Percentiles rank a stretch among this genome's conserved stretches.
Evolutionary conservation across 2,797 vertebrate species (phyloP).

Genomic region (Hybognathus amarus): DNA sequence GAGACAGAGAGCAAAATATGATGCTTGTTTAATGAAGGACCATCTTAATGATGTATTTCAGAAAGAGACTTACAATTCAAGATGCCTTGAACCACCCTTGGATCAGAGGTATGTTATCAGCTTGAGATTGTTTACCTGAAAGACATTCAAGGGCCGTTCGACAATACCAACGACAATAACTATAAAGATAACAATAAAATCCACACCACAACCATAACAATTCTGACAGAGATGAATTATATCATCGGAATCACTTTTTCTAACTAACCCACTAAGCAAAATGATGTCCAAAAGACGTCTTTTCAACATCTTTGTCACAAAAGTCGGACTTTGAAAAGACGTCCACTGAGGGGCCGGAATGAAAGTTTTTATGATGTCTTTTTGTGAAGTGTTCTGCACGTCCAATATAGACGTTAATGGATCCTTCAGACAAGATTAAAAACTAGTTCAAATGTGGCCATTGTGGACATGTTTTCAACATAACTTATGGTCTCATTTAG

Average conservation of each 20-base stretch:
- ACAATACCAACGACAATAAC: background rate
- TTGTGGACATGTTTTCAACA: too few species aligned
- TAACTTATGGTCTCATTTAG: too few species aligned
- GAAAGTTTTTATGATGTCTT: too few species aligned
- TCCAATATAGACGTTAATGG: too few species aligned
- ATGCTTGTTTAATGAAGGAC: background rate
- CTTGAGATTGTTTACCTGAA: background rate
- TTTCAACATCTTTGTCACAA: too few species aligned
- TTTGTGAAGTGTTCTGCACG: too few species aligned
- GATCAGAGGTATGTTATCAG: slow-evolving; percentile 86
- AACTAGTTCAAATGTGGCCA: too few species aligned
- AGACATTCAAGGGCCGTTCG: background rate
- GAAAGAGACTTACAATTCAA: slow-evolving; percentile 91
- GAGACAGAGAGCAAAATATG: background rate
- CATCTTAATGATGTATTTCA: slow-evolving; percentile 59
- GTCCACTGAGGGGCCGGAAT: too few species aligned
- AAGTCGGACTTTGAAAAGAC: too few species aligned
- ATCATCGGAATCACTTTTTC: background rate
- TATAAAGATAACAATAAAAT: background rate
- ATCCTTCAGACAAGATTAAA: too few species aligned
- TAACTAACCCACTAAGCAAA: background rate
- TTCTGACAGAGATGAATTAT: background rate
- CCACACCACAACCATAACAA: background rate
- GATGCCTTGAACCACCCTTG: slow-evolving; percentile 90
- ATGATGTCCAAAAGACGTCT: too few species aligned